Evolutionary conservation across 2,113 vertebrate genomes (phyloP).

Genomic region (Callospermophilus lateralis): DNA sequence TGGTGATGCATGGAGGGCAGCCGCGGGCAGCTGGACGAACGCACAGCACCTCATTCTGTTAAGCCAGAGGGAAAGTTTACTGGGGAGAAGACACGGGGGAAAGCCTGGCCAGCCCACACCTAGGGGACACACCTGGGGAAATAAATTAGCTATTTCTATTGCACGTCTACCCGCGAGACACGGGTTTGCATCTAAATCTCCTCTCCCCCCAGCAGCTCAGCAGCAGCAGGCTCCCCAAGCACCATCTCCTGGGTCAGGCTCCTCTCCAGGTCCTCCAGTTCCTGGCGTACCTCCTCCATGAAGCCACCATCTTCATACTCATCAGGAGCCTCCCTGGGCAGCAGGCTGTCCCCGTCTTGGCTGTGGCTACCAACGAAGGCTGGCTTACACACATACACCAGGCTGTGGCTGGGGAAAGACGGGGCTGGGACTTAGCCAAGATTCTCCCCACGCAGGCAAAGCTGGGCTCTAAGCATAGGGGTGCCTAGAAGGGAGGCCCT

Average conservation of each 20-base stretch:
- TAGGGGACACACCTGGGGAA: conserved; percentile 63
- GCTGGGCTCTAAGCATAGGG: too few species aligned
- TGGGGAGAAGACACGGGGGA: conserved; percentile 8
- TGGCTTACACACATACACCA: conserved; percentile 83
- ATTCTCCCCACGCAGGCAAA: neutral
- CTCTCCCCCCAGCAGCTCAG: conserved; percentile 78
- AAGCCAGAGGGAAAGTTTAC: conserved; percentile 30
- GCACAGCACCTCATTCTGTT: neutral
- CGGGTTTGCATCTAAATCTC: conserved; percentile 81
- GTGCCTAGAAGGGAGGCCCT: neutral
- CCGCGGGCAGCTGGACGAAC: neutral
- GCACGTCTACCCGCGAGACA: conserved; percentile 82
- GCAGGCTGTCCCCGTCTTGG: conserved; percentile 67
- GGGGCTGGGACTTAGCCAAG: neutral
- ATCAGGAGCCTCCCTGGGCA: conserved; percentile 64
- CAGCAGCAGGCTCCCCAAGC: conserved; percentile 63
- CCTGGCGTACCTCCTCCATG: conserved; percentile 83
- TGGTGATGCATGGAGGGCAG: neutral
- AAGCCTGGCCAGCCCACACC: conserved; percentile 58
- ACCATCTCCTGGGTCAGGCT: conserved; percentile 63
- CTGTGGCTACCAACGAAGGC: conserved; percentile 68
- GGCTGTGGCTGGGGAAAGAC: conserved; percentile 80
- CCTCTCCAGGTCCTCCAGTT: conserved; percentile 85
- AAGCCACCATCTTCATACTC: conserved; percentile 82
- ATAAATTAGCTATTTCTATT: conserved; percentile 83